Base-by-base conservation (phyloP, 2,113 vertebrate genomes). In the Bos indicus region DNA sequence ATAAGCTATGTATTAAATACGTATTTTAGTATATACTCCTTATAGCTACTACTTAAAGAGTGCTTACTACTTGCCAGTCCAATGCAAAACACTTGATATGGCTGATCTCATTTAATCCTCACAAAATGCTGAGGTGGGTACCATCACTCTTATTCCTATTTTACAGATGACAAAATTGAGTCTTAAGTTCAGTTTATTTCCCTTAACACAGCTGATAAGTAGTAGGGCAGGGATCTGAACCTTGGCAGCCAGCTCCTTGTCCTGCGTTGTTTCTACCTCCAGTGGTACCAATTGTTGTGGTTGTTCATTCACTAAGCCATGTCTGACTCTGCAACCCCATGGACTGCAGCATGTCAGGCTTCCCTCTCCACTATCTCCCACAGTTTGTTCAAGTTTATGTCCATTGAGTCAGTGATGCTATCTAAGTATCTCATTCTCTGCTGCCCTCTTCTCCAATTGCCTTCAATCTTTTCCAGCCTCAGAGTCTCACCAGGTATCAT, bases 111-210 rank as follows among this genome's bases (percentile, higher is more conserved):
- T 43, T 96, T 82, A 92, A 85, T 92, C 19, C 3, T 97, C 62
- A 54, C 21, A 77, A 14, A 52, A 88, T 64, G 94, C 36, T 81
- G 8, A 90, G 19, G 13, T 59, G 26, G 80, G 23, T 56, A 17
- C 30, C 81, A 52, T 67, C 43, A 77, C 51, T 78, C 60, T 83
- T 60, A 85, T 74, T 46, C 9, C 54, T 52, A 54, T 88, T 94
- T 92, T 95, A 94, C 25, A 91, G 85, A 85, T 56, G 30, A 56
- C 43, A 93, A 86, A 91, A 88, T 33, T 81, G 64, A 96, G 21
- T 83, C 36, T 86, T 48, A 74, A 86, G 10, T 60, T 60, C 3
- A 26, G 6, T 78, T 87, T 89, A 64, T 77, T 96, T 83, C 33
- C n/a, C 52, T 93, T 33, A 78, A 36, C 23, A 92, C 3, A 90